A percentile compares a stretch with the other conserved stretches of the same genome.
Evolutionary conservation across 2,113 vertebrate genomes (phyloP).

Genomic region (Microcebus ravelobensis): DNA sequence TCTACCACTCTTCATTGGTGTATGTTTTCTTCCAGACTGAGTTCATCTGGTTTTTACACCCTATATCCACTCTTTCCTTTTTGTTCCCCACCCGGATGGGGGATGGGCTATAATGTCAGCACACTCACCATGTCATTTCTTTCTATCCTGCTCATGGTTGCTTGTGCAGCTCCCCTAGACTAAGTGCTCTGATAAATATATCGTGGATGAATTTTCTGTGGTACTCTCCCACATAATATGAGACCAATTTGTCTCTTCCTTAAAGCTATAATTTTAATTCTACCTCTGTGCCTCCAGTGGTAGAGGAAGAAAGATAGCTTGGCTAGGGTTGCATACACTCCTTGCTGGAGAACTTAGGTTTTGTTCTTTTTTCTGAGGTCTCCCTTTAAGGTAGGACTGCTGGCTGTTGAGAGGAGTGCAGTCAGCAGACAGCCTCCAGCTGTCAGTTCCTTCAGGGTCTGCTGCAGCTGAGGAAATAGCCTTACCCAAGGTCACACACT

Average conservation of each 20-base stretch:
- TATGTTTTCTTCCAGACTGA: background rate
- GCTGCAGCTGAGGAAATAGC: background rate
- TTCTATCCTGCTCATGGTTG: background rate
- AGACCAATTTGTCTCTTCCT: background rate
- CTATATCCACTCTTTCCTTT: background rate
- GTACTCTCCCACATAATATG: background rate
- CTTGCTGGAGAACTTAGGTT: background rate
- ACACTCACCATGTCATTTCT: background rate
- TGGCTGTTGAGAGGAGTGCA: background rate
- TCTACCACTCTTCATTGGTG: background rate
- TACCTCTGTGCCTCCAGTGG: background rate
- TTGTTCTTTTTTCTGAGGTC: background rate
- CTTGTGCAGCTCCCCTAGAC: background rate
- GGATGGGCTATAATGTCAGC: background rate
- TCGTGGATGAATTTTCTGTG: background rate
- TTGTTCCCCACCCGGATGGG: rapidly evolving
- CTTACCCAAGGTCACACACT: background rate
- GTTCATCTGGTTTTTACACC: background rate
- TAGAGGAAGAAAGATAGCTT: background rate
- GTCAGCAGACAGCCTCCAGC: background rate
- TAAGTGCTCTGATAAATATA: background rate
- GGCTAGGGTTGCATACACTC: rapidly evolving
- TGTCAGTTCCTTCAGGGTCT: background rate
- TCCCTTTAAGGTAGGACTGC: background rate
- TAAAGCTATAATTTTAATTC: background rate